Percentiles rank a stretch among this genome's conserved stretches.
Conservation (phyloP, 1,140 invertebrate species). For the Monochamus saltuarius region DNA sequence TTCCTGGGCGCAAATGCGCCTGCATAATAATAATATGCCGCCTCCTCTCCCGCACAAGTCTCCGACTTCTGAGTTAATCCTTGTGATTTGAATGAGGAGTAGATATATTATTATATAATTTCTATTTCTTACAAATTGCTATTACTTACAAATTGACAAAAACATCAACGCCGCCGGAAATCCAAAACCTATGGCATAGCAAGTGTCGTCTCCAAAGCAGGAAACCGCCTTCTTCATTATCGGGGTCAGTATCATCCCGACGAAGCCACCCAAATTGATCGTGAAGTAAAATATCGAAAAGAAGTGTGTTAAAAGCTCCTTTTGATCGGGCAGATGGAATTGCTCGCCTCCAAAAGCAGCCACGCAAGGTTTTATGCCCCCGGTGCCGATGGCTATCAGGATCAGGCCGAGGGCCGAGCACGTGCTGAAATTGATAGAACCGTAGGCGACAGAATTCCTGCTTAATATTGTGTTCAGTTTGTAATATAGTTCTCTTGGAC, state of each 20-base stretch:
- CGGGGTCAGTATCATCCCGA: conserved; percentile 75
- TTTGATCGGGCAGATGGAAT: conserved; percentile 64
- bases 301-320: conserved; percentile 62
- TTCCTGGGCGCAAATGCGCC: too few relatives aligned
- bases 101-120: too few relatives aligned
- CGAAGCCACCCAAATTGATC: conserved; percentile 76
- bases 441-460: too few relatives aligned
- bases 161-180: conserved; percentile 71
- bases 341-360: conserved; percentile 78
- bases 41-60: too few relatives aligned
- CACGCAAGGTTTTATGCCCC: conserved; percentile 81
- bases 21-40: too few relatives aligned
- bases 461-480: too few relatives aligned
- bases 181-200: conserved; percentile 78
- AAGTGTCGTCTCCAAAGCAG: conserved; percentile 72
- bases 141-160: conserved; percentile 60
- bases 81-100: too few relatives aligned
- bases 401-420: conserved; percentile 71
- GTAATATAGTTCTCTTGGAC: too few relatives aligned
- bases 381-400: conserved; percentile 88
- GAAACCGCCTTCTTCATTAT: conserved; percentile 67
- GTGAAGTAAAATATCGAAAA: conserved; percentile 80
- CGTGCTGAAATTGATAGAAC: conserved; percentile 57
- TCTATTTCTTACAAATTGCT: neutral
- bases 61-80: too few relatives aligned